Evolutionary conservation across 2,888 invertebrate species (phyloP), one percentile per base, ranked within the genome.

Genomic region (Panzeria rudis): DNA sequence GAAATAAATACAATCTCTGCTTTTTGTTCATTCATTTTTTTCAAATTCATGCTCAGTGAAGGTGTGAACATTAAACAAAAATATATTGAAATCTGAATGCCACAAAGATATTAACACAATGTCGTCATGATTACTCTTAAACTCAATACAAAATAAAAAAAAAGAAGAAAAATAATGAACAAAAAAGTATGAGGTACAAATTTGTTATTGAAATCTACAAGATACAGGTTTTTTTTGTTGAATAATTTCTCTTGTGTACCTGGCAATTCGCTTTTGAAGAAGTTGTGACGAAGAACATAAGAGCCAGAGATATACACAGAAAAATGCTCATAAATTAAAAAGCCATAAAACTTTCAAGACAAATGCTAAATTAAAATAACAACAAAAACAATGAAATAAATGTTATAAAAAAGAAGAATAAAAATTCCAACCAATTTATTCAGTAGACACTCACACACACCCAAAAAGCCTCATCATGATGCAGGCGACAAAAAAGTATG

Each of bases 261-360:
- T 76, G 82, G 20, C 44, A 64, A 73, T 80, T 68, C 66, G 78
- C 50, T 77, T 17, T 56, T 20, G 38, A 71, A 64, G 11, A 71
- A 64, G 11, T 32, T 47, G 11, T 71, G 41, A 47, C 56, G 52
- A 52, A 52, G 13, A 64, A 76, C 5, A 50, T 11, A 35, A 50
- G 54, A 76, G 29, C 47, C 17, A 44, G 25, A 41, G 20, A 86
- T 7, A 62, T 72, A 38, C 9, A 50, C 23, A 72, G 59, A 44
- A 83, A 86, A 77, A 78, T 76, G 38, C 54, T 87, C 91, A 90
- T 90, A 91, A 89, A 90, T 91, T 89, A 88, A 88, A 89, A 89
- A 89, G 90, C 89, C 89, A 91, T 90, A 90, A 91, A 91, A 91
- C 91, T 91, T 89, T 91, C 90, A 91, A 90, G 91, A 89, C 90